phyloP scores from a whole-genome alignment of 1,140 invertebrate genomes.

The Achatina immaculata region DNA sequence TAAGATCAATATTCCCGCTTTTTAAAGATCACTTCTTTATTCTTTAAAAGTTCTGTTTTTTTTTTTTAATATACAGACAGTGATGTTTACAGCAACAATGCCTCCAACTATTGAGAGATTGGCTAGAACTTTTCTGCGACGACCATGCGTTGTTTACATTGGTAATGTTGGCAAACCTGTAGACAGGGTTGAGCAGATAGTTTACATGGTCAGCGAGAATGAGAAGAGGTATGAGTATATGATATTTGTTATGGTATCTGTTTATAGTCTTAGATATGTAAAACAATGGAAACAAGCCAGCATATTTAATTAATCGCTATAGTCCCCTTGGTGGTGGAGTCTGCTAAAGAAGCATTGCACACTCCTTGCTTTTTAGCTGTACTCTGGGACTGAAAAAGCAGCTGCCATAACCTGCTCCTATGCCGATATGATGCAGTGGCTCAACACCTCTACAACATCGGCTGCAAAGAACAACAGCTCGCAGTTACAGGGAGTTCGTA shows the following conservation, averaged over 20 bases:
- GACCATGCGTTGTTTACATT: slow-evolving; percentile 98
- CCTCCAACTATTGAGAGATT: slow-evolving; percentile 96
- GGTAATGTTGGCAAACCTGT: slow-evolving; percentile 98
- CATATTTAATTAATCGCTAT: no score
- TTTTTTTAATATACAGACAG: slow-evolving; percentile 79
- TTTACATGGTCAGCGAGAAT: slow-evolving; percentile 93
- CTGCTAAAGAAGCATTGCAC: no score
- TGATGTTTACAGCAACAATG: slow-evolving; percentile 99
- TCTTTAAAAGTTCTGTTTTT: neutral
- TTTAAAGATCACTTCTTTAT: no score
- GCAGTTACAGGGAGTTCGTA: no score
- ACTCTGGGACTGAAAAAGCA: no score
- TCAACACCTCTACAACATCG: no score
- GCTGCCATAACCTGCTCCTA: no score
- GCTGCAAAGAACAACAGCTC: no score
- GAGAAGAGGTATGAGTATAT: slow-evolving; percentile 81
- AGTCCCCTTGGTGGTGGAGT: no score
- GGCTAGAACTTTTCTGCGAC: slow-evolving; percentile 92
- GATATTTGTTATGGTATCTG: neutral
- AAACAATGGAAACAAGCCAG: slow-evolving; percentile 6
- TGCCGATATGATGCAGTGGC: no score
- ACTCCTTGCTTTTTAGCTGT: no score
- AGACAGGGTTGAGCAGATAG: slow-evolving; percentile 97
- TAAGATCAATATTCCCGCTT: no score
- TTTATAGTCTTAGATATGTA: neutral